phyloP scores from a whole-genome alignment of 2,888 invertebrate genomes.

The Oxystoma pomonae region DNA sequence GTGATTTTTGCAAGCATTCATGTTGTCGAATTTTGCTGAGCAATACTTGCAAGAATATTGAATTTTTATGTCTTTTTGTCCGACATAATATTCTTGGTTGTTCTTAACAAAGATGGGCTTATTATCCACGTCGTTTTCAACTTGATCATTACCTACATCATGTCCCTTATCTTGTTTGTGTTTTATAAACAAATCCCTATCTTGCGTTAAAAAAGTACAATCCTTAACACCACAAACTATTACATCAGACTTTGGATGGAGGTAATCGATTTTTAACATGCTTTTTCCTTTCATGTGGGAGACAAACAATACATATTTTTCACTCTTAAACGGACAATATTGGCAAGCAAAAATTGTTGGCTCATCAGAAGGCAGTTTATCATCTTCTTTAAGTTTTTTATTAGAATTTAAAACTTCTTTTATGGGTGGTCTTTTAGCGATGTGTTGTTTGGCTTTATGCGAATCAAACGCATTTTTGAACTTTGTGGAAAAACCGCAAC shows the following conservation, averaged over 20 bases:
- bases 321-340: background rate
- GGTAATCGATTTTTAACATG: background rate
- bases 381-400: too few species aligned
- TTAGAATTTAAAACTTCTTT: too few species aligned
- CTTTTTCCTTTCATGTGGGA: background rate
- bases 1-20: too few species aligned
- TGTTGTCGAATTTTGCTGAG: too few species aligned
- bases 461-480: too few species aligned
- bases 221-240: background rate
- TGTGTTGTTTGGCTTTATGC: too few species aligned
- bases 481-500: too few species aligned
- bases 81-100: too few species aligned
- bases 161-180: background rate
- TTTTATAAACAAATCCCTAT: background rate
- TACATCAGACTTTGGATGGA: background rate
- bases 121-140: background rate
- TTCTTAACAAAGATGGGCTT: too few species aligned
- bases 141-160: background rate
- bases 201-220: background rate
- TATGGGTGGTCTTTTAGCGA: too few species aligned
- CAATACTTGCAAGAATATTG: too few species aligned
- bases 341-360: background rate
- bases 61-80: too few species aligned
- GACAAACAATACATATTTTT: background rate
- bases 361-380: background rate